Evolutionary conservation across 2,888 invertebrate species (phyloP).

Genomic region (Himalopsyche tibetana): DNA sequence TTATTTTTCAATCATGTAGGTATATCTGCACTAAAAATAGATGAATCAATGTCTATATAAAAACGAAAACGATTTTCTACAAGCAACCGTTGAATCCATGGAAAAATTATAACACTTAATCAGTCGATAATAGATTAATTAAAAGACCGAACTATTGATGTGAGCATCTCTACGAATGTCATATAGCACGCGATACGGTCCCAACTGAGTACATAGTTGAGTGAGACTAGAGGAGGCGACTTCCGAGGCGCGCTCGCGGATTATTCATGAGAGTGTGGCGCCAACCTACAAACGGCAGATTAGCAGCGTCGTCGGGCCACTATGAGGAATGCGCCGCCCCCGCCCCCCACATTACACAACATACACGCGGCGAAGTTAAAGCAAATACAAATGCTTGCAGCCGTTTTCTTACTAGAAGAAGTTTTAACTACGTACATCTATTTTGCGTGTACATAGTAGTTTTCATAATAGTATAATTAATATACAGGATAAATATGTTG

Average conservation of each 20-base stretch:
- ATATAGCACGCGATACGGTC: slow-evolving; percentile 37
- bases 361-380: not conserved
- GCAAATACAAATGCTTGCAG: not conserved
- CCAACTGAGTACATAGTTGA: not conserved
- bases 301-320: slow-evolving; percentile 48
- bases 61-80: no score
- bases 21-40: no score
- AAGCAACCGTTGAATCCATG: no score
- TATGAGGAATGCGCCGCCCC: slow-evolving; percentile 48
- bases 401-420: no score
- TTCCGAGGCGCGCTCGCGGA: slow-evolving; percentile 39
- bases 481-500: no score
- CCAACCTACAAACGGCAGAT: slow-evolving; percentile 53
- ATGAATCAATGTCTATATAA: no score
- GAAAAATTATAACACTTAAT: no score
- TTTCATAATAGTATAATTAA: no score
- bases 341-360: slow-evolving; percentile 22
- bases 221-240: slow-evolving; percentile 24
- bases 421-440: no score
- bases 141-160: not conserved
- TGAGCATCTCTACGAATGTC: not conserved
- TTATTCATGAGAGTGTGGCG: slow-evolving; percentile 48
- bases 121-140: no score
- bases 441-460: no score
- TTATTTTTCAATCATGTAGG: no score